Evolutionary conservation across 2,797 vertebrate species (phyloP).

Genomic region (Eurystomus glaucurus): DNA sequence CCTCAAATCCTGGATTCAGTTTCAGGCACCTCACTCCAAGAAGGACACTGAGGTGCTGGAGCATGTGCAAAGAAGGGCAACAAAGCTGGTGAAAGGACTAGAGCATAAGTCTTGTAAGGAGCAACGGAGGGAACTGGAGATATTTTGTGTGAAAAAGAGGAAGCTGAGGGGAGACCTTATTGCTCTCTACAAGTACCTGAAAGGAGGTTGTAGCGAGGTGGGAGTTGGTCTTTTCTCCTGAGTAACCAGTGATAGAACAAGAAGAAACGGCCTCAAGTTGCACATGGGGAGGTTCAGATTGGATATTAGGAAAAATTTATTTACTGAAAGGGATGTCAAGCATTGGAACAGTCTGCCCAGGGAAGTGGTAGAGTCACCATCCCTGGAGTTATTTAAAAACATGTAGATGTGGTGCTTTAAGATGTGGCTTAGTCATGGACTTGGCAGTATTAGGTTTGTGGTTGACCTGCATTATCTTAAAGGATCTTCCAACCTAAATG

Average conservation of each 20-base stretch:
- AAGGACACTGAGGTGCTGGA: background rate
- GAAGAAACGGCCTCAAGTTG: background rate
- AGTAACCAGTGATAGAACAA: too few species aligned
- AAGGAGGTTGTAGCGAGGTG: rapidly evolving
- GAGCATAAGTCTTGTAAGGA: background rate
- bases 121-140: background rate
- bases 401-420: rapidly evolving
- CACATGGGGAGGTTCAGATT: background rate
- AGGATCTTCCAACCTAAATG: background rate
- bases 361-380: too few species aligned
- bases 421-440: background rate
- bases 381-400: rapidly evolving
- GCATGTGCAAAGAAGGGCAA: background rate
- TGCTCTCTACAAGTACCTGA: background rate
- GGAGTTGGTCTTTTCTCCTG: background rate
- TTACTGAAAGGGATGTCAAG: rapidly evolving
- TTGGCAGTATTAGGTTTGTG: background rate
- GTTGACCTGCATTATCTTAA: background rate
- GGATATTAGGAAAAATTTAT: background rate
- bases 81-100: background rate
- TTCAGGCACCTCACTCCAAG: rapidly evolving
- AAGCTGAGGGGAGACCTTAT: background rate
- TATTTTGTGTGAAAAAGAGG: background rate
- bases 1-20: rapidly evolving
- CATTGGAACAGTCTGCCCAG: background rate